phyloP scores from a whole-genome alignment of 2,113 vertebrate species.

The Hippocampus mohnikei region DNA sequence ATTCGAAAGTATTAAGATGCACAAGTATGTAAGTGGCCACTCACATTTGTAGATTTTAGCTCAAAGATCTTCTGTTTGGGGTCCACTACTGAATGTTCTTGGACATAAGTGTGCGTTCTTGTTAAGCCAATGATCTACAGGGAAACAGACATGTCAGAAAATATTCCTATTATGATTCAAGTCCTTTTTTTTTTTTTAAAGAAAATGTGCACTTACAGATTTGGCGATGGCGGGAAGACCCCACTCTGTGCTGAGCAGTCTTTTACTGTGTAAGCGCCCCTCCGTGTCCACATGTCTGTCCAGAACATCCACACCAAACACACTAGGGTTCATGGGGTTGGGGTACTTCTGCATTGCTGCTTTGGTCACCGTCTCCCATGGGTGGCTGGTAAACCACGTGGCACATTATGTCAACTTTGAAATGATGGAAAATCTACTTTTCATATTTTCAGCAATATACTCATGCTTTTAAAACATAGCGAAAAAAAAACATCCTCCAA shows the following conservation, averaged over 20 bases:
- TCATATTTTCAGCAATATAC: too few species aligned
- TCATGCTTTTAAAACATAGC: too few species aligned
- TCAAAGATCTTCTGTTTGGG: conserved; percentile 86
- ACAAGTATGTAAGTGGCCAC: conserved; percentile 41
- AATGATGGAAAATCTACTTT: too few species aligned
- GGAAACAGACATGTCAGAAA: conserved; percentile 5
- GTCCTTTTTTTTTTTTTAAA: not conserved
- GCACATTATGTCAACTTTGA: not conserved
- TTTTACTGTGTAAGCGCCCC: conserved; percentile 88
- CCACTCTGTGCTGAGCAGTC: conserved; percentile 96
- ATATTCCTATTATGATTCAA: not conserved
- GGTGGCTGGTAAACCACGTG: conserved; percentile 76
- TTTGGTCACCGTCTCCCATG: conserved; percentile 94
- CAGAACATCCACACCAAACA: conserved; percentile 93
- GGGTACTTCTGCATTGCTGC: conserved; percentile 98
- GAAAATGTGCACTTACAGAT: conserved; percentile 73
- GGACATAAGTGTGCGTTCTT: conserved; percentile 87
- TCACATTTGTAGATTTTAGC: conserved; percentile 90
- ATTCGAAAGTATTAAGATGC: not conserved
- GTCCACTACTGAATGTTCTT: conserved; percentile 94
- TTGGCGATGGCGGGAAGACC: conserved; percentile 91
- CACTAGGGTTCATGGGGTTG: conserved; percentile 94
- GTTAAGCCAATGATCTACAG: conserved; percentile 85
- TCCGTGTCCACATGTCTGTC: conserved; percentile 78
- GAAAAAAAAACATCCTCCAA: too few species aligned